Percentiles rank a stretch among this genome's conserved stretches.
Conservation (phyloP, 1,140 invertebrate species). For the Ceratina japonica region DNA sequence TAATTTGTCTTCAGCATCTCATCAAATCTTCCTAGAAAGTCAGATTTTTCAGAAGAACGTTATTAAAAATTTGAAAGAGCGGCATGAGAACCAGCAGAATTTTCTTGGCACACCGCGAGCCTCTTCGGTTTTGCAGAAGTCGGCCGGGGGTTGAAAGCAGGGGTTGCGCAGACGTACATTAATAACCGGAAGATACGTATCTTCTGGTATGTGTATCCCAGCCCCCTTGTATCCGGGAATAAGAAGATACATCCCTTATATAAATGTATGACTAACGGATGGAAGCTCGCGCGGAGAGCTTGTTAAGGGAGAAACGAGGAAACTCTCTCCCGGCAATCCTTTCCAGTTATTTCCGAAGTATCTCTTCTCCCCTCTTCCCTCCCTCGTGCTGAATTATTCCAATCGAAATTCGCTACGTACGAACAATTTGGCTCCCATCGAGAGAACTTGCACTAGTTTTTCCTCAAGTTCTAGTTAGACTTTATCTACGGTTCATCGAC, state of each 20-base stretch:
- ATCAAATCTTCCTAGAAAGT: too few relatives aligned
- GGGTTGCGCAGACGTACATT: constrained; percentile 74
- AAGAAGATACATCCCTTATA: constrained; percentile 71
- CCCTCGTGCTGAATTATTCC: constrained; percentile 35
- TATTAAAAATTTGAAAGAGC: neutral
- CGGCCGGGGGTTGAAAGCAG: constrained; percentile 35
- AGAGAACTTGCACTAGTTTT: neutral
- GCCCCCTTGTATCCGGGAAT: constrained; percentile 52
- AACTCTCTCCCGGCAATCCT: constrained; percentile 60
- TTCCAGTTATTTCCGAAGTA: constrained; percentile 53
- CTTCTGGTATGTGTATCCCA: constrained; percentile 59
- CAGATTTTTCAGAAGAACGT: neutral
- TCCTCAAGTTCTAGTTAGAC: neutral
- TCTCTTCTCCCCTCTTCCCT: constrained; percentile 15
- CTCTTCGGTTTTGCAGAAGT: constrained; percentile 45
- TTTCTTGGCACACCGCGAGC: constrained; percentile 65
- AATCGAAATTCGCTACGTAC: constrained; percentile 17
- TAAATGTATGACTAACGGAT: constrained; percentile 75
- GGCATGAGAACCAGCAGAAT: constrained; percentile 66
- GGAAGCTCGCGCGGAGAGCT: constrained; percentile 66
- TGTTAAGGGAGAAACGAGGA: constrained; percentile 72
- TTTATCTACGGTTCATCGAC: too few relatives aligned
- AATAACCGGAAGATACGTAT: constrained; percentile 77
- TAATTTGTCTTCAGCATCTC: too few relatives aligned
- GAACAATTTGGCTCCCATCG: constrained; percentile 29